Evolutionary conservation across 2,797 vertebrate species (phyloP).

Genomic region (Pseudochirops cupreus): DNA sequence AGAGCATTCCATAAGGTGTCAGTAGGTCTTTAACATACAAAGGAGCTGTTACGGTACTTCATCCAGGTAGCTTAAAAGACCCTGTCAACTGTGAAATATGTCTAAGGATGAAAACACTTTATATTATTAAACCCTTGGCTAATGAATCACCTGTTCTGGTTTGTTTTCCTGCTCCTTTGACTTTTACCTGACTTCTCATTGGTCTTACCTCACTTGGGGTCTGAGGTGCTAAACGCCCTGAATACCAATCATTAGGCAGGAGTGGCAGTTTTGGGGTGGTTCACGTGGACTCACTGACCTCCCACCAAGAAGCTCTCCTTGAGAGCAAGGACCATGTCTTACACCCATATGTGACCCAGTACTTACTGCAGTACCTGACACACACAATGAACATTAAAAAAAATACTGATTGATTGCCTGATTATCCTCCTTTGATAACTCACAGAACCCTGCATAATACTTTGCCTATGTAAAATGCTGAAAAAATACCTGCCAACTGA

Average conservation of each 20-base stretch:
- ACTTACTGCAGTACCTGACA: background rate
- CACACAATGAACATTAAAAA: background rate
- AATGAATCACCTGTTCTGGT: conserved; percentile 52
- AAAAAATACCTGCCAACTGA: background rate
- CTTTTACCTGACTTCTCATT: conserved; percentile 38
- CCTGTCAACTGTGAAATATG: conserved; percentile 63
- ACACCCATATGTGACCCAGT: background rate
- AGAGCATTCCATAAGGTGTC: conserved; percentile 67
- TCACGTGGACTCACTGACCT: background rate
- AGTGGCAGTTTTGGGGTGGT: background rate
- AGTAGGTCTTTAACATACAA: conserved; percentile 72
- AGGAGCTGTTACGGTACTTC: conserved; percentile 48
- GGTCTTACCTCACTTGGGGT: background rate
- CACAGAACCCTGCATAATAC: background rate
- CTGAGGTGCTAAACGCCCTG: conserved; percentile 21
- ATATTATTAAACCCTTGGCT: conserved; percentile 31
- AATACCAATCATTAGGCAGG: conserved; percentile 10
- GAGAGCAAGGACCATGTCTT: background rate
- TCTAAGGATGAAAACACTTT: conserved; percentile 59
- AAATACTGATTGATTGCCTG: background rate
- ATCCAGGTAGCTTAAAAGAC: conserved; percentile 59
- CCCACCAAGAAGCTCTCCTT: background rate
- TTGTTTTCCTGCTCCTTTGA: conserved; percentile 41
- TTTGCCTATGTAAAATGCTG: background rate
- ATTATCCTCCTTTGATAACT: background rate